Base-by-base conservation (phyloP, 2,888 invertebrate species). In the Trichopoda pennipes region DNA sequence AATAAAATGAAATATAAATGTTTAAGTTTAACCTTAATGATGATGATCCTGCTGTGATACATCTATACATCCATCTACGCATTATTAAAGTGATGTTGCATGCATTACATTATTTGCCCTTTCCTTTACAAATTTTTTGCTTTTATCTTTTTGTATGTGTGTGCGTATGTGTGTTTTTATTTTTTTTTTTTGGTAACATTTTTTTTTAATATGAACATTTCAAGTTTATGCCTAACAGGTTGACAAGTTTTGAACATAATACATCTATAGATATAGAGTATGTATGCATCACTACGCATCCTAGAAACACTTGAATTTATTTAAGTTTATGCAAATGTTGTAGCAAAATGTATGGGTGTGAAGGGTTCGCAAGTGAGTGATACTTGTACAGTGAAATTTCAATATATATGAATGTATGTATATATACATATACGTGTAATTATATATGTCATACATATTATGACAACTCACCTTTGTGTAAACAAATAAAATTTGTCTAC, bases 221-320 rank as follows among this genome's bases (percentile, higher is more conserved):
- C 80, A 80, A 81, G 76, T 81, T 81, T 76, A 66, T 76, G 66
- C 76, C 76, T 81, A 76, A 81, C 68, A 81, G 76, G 81, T 44
- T 55, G 58, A 51, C 60, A 76, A 69, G 53, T 53, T 68, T 38
- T 7, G 10, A 69, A n/a, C 38, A 68, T 19, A 53, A 64, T 66
- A 64, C 23, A 42, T 19, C 63, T 63, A 56, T 23, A 70, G 38
- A 38, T 38, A 14, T 17, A 63, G 35, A n/a, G 12, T 14, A 23
- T 32, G 32, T 16, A n/a, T n/a, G 17, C 38, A 23, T 28, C 16
- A 19, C 28, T 58, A 32, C 8, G 17, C 19, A 19, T 32, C 32
- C 32, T 38, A 38, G 47, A 21, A 32, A 21, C 56, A 47, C 10
- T 2, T 38, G 44, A 23, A 49, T 63, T 49, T 64, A 23, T 14